Evolutionary conservation across 2,888 invertebrate genomes (phyloP).

Genomic region (Parapristionchus giblindavisi): DNA sequence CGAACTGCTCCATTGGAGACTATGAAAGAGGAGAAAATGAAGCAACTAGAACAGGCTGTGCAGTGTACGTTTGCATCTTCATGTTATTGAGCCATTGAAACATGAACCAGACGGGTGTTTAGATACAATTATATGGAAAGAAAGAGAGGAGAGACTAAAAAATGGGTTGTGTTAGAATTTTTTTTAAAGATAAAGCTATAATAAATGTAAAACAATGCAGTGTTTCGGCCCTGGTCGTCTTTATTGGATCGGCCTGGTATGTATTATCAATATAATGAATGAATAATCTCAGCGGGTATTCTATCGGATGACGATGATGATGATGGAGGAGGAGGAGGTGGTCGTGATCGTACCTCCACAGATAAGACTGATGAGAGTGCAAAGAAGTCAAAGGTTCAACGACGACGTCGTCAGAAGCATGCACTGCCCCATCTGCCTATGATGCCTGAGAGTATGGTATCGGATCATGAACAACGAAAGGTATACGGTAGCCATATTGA

Average conservation of each 20-base stretch:
- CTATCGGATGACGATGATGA: conserved; percentile 47
- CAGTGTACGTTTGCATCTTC: conserved; percentile 43
- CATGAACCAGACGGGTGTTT: conserved; percentile 5
- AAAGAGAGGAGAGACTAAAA: background rate
- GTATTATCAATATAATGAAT: background rate
- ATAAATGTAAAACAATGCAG: background rate
- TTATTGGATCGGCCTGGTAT: too few relatives aligned
- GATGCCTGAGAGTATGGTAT: conserved; percentile 66
- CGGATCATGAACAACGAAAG: conserved; percentile 58
- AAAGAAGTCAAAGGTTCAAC: conserved; percentile 24
- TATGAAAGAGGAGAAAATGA: conserved; percentile 33
- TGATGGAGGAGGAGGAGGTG: conserved; percentile 37
- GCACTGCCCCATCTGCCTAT: conserved; percentile 64
- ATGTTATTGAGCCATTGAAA: conserved; percentile 32
- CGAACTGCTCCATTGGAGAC: conserved; percentile 27
- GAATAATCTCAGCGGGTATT: conserved; percentile 43
- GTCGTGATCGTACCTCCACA: too few relatives aligned
- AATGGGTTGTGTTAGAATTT: background rate
- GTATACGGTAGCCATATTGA: conserved; percentile 28
- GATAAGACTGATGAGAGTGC: conserved; percentile 33
- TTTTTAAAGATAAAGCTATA: background rate
- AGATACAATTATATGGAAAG: background rate
- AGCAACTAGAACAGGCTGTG: conserved; percentile 51
- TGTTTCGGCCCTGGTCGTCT: background rate
- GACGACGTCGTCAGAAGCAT: conserved; percentile 49